phyloP scores from a whole-genome alignment of 2,113 vertebrate species.

The Ochotona curzoniae region DNA sequence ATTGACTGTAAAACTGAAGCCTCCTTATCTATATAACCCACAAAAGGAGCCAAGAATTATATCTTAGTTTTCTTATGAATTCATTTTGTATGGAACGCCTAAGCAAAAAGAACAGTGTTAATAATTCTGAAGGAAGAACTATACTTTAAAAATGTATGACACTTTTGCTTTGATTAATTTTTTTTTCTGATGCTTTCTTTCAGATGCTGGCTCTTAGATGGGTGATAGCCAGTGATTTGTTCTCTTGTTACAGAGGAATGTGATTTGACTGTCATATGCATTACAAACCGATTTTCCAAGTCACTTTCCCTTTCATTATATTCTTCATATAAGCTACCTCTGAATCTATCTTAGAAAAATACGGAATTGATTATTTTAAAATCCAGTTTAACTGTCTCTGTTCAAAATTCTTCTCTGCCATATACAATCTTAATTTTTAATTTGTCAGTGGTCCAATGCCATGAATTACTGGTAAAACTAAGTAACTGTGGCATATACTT shows the following conservation, averaged over 20 bases:
- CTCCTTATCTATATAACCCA: constrained; percentile 25
- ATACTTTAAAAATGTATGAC: constrained; percentile 61
- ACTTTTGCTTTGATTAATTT: constrained; percentile 61
- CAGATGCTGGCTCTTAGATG: constrained; percentile 25
- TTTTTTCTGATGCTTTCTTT: constrained; percentile 57
- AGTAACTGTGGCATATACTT: not conserved
- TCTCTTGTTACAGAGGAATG: constrained; percentile 18
- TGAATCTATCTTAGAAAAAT: constrained; percentile 58
- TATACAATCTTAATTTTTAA: constrained; percentile 23
- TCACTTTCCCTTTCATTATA: constrained; percentile 28
- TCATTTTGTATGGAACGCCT: constrained; percentile 51
- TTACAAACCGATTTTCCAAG: constrained; percentile 57
- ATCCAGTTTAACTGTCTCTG: constrained; percentile 12
- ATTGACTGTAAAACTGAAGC: not conserved
- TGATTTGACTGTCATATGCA: constrained; percentile 30
- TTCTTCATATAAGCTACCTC: constrained; percentile 45
- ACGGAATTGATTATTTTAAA: constrained; percentile 56
- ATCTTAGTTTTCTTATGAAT: constrained; percentile 53
- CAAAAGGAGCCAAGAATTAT: constrained; percentile 29
- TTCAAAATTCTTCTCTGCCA: not conserved
- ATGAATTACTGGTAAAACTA: not conserved
- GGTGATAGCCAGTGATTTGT: constrained; percentile 54
- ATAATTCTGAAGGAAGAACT: constrained; percentile 53
- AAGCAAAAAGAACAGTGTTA: constrained; percentile 36
- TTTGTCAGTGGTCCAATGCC: not conserved